Evolutionary conservation across 2,113 vertebrate genomes (phyloP).

Genomic region (Trachemys scripta): DNA sequence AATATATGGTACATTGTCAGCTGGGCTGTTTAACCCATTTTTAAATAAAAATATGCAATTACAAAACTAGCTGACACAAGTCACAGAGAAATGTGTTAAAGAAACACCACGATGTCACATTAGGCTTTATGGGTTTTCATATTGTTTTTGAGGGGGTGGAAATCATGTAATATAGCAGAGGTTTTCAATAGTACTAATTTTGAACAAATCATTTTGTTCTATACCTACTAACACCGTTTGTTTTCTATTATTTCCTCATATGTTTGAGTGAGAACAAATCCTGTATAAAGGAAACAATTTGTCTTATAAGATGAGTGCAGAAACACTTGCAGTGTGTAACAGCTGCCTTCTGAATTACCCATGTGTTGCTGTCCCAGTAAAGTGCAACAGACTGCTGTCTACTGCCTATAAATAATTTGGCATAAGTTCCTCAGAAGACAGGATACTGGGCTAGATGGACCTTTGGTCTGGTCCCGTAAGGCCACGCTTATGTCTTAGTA

Average conservation of each 20-base stretch:
- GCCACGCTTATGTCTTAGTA: background rate
- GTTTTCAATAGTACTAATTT: background rate
- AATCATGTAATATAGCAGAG: background rate
- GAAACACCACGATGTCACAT: background rate
- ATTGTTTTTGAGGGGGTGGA: background rate
- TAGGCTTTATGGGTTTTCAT: background rate
- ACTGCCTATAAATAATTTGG: accelerated
- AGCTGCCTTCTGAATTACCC: background rate
- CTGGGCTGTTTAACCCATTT: background rate
- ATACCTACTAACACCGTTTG: background rate
- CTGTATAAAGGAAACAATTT: background rate
- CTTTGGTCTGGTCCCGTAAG: too few species aligned
- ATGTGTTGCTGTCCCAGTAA: background rate
- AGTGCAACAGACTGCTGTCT: background rate
- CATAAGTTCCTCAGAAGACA: too few species aligned
- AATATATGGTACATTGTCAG: background rate
- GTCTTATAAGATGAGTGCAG: accelerated
- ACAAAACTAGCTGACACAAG: slow-evolving; percentile 23
- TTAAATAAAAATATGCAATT: background rate
- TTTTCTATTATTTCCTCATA: background rate
- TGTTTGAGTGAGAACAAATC: background rate
- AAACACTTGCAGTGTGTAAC: accelerated
- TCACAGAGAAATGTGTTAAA: background rate
- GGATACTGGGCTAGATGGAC: too few species aligned
- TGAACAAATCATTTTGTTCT: background rate